Conservation (phyloP, 2,888 invertebrate genomes). For the Phoronis australis region DNA sequence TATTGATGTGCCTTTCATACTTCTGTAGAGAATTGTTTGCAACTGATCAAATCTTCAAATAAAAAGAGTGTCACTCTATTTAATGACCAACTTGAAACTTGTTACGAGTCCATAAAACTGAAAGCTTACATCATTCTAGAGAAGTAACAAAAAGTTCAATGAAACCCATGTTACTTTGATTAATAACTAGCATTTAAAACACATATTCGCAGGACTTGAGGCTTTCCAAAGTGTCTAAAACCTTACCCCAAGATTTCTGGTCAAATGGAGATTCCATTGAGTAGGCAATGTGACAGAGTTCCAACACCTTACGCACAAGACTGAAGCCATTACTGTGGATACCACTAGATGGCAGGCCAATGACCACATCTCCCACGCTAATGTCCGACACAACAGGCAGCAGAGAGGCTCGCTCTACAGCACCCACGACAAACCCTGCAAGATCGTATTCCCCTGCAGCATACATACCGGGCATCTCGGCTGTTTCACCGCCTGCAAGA, state of each 20-base stretch:
- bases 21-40: no score
- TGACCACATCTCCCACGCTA: constrained; percentile 69
- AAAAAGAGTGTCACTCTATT: no score
- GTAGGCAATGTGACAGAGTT: constrained; percentile 63
- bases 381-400: constrained; percentile 67
- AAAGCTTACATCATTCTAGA: no score
- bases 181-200: no score
- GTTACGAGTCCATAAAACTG: no score
- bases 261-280: constrained; percentile 66
- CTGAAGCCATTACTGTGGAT: constrained; percentile 94
- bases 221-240: no score
- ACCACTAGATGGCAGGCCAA: constrained; percentile 84
- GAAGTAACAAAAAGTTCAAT: no score
- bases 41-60: no score
- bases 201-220: no score
- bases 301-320: constrained; percentile 74
- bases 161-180: no score
- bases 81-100: no score
- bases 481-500: constrained; percentile 81
- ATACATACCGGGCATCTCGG: constrained; percentile 79
- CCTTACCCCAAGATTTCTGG: constrained; percentile 67
- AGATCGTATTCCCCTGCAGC: constrained; percentile 82
- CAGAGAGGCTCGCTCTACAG: constrained; percentile 72
- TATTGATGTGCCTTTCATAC: no score
- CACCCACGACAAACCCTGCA: constrained; percentile 93